phyloP scores from a whole-genome alignment of 2,113 vertebrate species.

The Capreolus pygargus region DNA sequence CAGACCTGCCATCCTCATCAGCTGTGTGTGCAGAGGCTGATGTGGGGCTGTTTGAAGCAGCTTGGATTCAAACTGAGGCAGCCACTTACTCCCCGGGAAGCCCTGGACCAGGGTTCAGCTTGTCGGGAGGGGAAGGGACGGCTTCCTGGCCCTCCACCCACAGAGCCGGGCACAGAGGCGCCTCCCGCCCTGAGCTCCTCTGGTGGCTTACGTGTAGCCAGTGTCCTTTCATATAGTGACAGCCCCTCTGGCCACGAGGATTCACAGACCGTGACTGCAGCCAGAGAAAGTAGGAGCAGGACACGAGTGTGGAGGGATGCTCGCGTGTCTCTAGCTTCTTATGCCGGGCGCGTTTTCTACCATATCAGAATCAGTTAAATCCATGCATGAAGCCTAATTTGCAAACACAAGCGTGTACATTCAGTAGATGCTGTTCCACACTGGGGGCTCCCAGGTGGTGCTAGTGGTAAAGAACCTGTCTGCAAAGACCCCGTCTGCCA shows the following conservation, averaged over 20 bases:
- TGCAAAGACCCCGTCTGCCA: neutral
- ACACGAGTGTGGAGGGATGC: accelerated
- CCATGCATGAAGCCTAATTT: neutral
- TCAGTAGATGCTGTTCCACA: accelerated
- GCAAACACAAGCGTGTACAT: accelerated
- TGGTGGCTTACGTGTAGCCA: accelerated
- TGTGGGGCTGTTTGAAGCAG: accelerated
- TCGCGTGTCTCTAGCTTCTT: accelerated
- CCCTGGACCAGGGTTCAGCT: neutral
- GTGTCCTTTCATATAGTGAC: accelerated
- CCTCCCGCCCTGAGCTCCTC: accelerated
- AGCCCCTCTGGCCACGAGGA: neutral
- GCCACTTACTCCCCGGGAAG: neutral
- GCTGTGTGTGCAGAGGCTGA: accelerated
- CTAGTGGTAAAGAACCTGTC: neutral
- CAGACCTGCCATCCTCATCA: neutral
- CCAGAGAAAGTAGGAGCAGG: neutral
- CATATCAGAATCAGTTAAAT: neutral
- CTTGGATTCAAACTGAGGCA: neutral
- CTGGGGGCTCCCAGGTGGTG: neutral
- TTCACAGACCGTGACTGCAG: neutral
- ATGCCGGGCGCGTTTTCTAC: accelerated
- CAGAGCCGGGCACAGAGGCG: accelerated
- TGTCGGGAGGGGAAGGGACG: neutral
- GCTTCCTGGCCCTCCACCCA: neutral